Conservation (phyloP, 2,797 vertebrate genomes). For the Chloroceryle amazona region DNA sequence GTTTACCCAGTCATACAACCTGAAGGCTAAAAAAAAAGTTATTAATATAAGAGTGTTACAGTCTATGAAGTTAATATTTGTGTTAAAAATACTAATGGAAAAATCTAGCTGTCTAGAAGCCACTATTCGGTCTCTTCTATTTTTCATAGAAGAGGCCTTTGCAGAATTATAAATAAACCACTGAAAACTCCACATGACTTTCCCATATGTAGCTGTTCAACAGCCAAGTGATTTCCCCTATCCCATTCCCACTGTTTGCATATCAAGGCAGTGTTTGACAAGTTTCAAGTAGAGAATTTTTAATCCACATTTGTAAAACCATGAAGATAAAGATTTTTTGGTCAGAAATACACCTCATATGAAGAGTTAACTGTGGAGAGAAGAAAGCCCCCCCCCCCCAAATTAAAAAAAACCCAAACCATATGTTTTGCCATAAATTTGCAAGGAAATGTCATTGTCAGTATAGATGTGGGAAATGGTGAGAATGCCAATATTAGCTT, state of each 20-base stretch:
- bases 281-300: not conserved
- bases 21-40: not conserved
- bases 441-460: not conserved
- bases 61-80: slow-evolving; percentile 13
- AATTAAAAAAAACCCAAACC: not conserved
- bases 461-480: not conserved
- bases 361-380: not conserved
- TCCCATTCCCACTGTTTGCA: slow-evolving; percentile 37
- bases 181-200: slow-evolving; percentile 50
- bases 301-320: not conserved
- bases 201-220: slow-evolving; percentile 54
- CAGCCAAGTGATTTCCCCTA: slow-evolving; percentile 54
- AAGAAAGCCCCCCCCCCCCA: not conserved
- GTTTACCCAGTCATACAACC: not conserved
- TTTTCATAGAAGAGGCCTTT: slow-evolving; percentile 46
- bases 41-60: not conserved
- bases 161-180: slow-evolving; percentile 60
- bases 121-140: not conserved
- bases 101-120: slow-evolving; percentile 25
- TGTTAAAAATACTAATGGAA: slow-evolving; percentile 38
- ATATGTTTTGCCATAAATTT: not conserved
- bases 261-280: slow-evolving; percentile 20
- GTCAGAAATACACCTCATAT: not conserved
- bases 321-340: not conserved
- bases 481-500: not conserved